Evolutionary conservation across 2,113 vertebrate species (phyloP).

Genomic region (Chitala chitala): DNA sequence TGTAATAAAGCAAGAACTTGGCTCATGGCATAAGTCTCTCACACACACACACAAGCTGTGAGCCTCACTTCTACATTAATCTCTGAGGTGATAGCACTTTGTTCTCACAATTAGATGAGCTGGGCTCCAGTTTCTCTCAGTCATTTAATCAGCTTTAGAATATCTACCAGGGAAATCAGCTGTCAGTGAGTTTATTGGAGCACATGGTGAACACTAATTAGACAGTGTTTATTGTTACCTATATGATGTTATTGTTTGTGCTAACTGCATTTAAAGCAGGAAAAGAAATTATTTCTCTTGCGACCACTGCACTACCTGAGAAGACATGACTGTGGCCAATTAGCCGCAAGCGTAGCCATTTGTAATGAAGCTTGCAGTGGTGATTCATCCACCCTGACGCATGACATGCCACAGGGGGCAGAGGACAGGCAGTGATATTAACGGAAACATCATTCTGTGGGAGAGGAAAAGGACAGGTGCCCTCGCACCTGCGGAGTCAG

Average conservation of each 20-base stretch:
- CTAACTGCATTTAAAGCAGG: background rate
- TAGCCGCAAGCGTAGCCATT: too few relatives aligned
- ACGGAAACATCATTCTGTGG: background rate
- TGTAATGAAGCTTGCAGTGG: too few relatives aligned
- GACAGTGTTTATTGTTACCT: background rate
- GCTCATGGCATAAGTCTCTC: too few relatives aligned
- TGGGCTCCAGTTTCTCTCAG: conserved; percentile 2
- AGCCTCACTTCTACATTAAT: background rate
- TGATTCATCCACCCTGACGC: too few relatives aligned
- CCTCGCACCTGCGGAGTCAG: background rate
- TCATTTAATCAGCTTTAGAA: conserved; percentile 6
- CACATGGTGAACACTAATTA: conserved; percentile 19
- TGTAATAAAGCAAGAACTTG: too few relatives aligned
- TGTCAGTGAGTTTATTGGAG: background rate
- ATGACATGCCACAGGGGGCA: background rate
- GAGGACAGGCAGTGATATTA: background rate
- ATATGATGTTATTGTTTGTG: conserved; percentile 18
- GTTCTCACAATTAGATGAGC: conserved; percentile 1
- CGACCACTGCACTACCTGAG: background rate
- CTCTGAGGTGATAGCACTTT: background rate
- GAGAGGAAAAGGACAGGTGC: background rate
- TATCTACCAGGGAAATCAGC: conserved; percentile 20
- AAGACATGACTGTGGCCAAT: too few relatives aligned
- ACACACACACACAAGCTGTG: background rate
- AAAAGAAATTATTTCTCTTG: background rate